phyloP scores from a whole-genome alignment of 1,140 invertebrate species.

The Brachionus angularis region DNA sequence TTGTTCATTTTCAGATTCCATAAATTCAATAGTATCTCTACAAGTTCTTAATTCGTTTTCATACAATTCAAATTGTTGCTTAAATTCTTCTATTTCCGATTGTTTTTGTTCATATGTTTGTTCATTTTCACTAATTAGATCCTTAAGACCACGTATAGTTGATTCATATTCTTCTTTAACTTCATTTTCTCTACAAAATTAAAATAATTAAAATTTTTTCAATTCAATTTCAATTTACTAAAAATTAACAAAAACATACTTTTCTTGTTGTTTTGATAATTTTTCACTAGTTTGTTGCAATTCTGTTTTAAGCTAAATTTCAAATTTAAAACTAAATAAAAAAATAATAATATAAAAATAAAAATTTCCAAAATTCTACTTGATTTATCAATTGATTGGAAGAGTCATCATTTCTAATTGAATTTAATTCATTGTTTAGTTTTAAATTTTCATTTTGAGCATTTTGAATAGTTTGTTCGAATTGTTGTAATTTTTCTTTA shows the following conservation, averaged over 20 bases:
- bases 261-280: conserved; percentile 49
- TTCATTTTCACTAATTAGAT: conserved; percentile 52
- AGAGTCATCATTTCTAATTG: background rate
- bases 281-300: conserved; percentile 46
- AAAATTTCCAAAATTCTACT: too few relatives aligned
- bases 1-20: conserved; percentile 50
- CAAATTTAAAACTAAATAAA: too few relatives aligned
- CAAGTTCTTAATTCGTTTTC: conserved; percentile 49
- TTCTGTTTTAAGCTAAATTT: conserved; percentile 15
- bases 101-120: conserved; percentile 48
- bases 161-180: conserved; percentile 50
- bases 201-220: background rate
- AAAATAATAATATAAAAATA: too few relatives aligned
- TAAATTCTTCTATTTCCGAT: conserved; percentile 52
- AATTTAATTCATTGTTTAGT: background rate
- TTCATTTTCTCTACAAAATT: conserved; percentile 47
- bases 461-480: background rate
- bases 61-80: conserved; percentile 47
- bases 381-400: background rate
- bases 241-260: background rate
- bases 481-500: background rate
- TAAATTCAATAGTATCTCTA: conserved; percentile 48
- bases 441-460: conserved; percentile 13
- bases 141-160: background rate
- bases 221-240: too few relatives aligned